phyloP scores from a whole-genome alignment of 2,888 invertebrate species.

The Papilio elwesi region DNA sequence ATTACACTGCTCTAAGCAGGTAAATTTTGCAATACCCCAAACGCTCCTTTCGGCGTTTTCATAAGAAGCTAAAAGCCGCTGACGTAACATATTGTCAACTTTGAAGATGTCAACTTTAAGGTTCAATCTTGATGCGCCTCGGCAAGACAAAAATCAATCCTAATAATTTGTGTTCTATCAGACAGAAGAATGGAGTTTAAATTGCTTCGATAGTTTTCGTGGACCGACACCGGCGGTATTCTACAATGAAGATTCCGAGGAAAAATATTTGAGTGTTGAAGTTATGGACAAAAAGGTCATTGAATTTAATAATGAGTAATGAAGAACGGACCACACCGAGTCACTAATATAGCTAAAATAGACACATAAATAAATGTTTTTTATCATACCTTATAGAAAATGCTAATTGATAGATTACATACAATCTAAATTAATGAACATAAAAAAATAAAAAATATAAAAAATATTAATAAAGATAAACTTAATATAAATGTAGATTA shows the following conservation, averaged over 20 bases:
- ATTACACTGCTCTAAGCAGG: conserved; percentile 64
- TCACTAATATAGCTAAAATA: background rate
- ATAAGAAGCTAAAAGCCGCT: conserved; percentile 46
- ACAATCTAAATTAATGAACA: too few relatives aligned
- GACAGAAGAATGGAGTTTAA: conserved; percentile 53
- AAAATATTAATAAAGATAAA: too few relatives aligned
- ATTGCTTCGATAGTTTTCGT: conserved; percentile 49
- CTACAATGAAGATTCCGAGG: conserved; percentile 38
- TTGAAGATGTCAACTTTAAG: conserved; percentile 25
- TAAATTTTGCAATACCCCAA: conserved; percentile 69
- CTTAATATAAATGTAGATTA: too few relatives aligned
- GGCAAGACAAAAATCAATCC: conserved; percentile 32
- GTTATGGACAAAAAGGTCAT: conserved; percentile 37
- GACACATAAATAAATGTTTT: too few relatives aligned
- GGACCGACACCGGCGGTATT: conserved; percentile 37
- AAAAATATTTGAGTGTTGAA: conserved; percentile 40
- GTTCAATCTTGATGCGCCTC: conserved; percentile 34
- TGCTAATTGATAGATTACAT: too few relatives aligned
- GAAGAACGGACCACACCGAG: conserved; percentile 11
- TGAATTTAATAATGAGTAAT: conserved; percentile 30
- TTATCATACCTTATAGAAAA: too few relatives aligned
- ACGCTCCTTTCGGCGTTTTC: conserved; percentile 56
- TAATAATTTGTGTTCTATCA: conserved; percentile 54
- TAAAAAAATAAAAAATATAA: too few relatives aligned
- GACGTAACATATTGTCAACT: conserved; percentile 48